These are phyloP conservation scores for Melanchra persicariae DNA, from an alignment of 2,888 invertebrate species.

Conservation along the genomic window DNA sequence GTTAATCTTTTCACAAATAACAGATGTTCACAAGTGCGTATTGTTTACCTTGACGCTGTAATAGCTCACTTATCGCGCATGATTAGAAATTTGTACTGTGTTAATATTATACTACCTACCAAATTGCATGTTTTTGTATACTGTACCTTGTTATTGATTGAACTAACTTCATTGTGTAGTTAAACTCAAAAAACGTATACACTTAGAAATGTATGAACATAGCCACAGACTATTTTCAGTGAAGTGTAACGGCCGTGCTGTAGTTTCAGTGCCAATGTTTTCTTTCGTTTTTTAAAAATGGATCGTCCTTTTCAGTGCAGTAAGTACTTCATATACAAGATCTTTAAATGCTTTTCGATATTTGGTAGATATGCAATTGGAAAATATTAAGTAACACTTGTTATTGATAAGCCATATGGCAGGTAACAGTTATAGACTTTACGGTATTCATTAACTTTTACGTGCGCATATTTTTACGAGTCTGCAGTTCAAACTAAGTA, in stretches of 20 bases:
- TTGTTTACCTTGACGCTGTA: conserved; percentile 73
- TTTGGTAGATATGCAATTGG: conserved; percentile 5
- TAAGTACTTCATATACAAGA: conserved; percentile 68
- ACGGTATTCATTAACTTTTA: conserved; percentile 21
- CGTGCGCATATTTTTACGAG: conserved; percentile 20
- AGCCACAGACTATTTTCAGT: conserved; percentile 84
- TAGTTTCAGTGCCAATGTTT: conserved; percentile 68
- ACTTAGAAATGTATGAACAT: conserved; percentile 78
- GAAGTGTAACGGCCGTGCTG: conserved; percentile 77
- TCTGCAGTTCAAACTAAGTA: conserved; percentile 18
- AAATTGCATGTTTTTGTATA: conserved; percentile 64
- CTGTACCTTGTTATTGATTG: conserved; percentile 67
- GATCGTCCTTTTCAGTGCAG: conserved; percentile 82
- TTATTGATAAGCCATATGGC: conserved; percentile 69
- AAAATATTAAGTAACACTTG: conserved; percentile 15
- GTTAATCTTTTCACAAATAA: conserved; percentile 48
- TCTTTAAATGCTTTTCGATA: conserved; percentile 5
- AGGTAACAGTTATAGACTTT: conserved; percentile 35
- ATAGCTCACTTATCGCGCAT: conserved; percentile 58
- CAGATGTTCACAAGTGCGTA: conserved; percentile 68
- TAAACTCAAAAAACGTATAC: conserved; percentile 71
- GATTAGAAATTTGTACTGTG: conserved; percentile 66
- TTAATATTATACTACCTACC: conserved; percentile 55
- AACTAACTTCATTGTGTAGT: conserved; percentile 80
- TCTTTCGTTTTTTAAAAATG: conserved; percentile 72